Evolutionary conservation across 2,888 invertebrate species (phyloP).

Genomic region (Chironomus tentans): DNA sequence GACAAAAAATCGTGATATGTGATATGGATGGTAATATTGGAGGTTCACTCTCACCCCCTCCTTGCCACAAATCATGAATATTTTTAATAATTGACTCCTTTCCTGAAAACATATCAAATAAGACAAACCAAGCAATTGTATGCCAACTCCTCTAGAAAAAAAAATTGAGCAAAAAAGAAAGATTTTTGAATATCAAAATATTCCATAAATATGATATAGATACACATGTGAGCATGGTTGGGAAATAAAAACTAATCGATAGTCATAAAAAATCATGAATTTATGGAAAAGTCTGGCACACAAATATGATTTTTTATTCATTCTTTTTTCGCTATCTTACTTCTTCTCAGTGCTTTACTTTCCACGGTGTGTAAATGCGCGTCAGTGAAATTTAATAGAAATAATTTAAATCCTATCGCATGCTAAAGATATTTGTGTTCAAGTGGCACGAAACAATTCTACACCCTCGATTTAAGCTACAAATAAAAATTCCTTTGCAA

Average conservation of each 20-base stretch:
- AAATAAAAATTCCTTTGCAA: not conserved
- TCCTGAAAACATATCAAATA: no score
- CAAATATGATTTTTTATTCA: not conserved
- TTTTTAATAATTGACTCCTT: no score
- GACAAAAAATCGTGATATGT: no score
- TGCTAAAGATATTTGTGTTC: conserved; percentile 8
- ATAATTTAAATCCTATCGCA: conserved; percentile 7
- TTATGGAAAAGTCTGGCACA: conserved; percentile 15
- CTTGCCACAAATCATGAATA: no score
- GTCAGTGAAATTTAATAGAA: not conserved
- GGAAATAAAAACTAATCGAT: conserved; percentile 16
- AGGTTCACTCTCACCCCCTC: no score
- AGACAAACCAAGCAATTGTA: no score
- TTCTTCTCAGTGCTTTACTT: no score
- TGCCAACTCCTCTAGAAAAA: no score
- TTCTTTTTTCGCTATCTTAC: no score
- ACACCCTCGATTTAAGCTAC: not conserved
- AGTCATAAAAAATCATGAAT: conserved; percentile 23
- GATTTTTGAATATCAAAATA: not conserved
- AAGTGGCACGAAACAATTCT: conserved; percentile 20
- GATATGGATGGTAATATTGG: no score
- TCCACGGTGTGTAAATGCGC: not conserved
- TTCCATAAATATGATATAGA: not conserved
- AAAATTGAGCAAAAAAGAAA: no score
- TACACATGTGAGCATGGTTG: not conserved